Evolutionary conservation across 2,888 invertebrate species (phyloP).

Genomic region (Caradrina clavipalpis): DNA sequence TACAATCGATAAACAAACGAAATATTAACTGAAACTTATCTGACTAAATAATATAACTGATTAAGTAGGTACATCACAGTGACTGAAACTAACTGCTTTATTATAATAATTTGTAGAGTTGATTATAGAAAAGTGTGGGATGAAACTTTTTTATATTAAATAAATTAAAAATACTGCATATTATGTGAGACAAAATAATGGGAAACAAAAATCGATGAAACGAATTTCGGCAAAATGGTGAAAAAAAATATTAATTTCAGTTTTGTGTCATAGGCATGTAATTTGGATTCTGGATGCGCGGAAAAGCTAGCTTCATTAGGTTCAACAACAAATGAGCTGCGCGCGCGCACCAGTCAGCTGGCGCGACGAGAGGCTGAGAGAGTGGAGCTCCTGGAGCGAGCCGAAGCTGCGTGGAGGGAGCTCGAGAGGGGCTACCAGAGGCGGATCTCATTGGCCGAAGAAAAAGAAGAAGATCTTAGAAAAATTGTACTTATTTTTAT

Average conservation of each 20-base stretch:
- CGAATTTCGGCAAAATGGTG: too few relatives aligned
- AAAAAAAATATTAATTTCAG: neutral
- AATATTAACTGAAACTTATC: too few relatives aligned
- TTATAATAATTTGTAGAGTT: too few relatives aligned
- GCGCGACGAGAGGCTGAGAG: constrained; percentile 81
- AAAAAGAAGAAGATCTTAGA: constrained; percentile 79
- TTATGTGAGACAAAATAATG: too few relatives aligned
- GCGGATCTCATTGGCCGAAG: constrained; percentile 73
- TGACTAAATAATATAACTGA: too few relatives aligned
- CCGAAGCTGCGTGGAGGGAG: constrained; percentile 84
- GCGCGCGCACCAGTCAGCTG: constrained; percentile 73
- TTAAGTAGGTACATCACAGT: too few relatives aligned
- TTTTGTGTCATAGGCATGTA: constrained; percentile 74
- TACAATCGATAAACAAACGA: too few relatives aligned
- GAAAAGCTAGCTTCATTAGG: constrained; percentile 75
- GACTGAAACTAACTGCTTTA: too few relatives aligned
- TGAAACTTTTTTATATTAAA: too few relatives aligned
- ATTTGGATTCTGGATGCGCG: constrained; percentile 73
- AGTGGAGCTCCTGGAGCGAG: constrained; percentile 80
- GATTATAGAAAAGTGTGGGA: too few relatives aligned
- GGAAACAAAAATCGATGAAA: too few relatives aligned
- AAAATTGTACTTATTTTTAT: constrained; percentile 71
- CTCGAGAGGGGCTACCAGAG: constrained; percentile 82
- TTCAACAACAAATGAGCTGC: constrained; percentile 71
- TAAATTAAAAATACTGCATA: too few relatives aligned